Evolutionary conservation across 2,888 invertebrate species (phyloP), one percentile per base, ranked within the genome.

Genomic region (Euphydryas editha): DNA sequence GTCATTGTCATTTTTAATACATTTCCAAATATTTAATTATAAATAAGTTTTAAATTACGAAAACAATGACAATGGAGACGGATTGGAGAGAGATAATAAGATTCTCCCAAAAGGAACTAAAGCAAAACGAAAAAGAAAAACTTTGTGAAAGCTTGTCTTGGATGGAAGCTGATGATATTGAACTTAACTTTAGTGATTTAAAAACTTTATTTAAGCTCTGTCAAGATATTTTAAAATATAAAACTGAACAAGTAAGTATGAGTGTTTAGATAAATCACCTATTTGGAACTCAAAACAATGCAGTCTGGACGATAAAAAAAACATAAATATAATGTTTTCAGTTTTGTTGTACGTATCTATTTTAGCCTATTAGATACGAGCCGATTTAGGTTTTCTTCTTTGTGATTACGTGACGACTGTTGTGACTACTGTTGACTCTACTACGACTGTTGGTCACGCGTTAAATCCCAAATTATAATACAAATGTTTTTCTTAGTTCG

Each of bases 191-290:
- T 68, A 85, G 93, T 24, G 94, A 94, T 78, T 87, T 94, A 59
- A 92, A 93, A 79, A 87, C 88, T 6, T 81, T 95, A 21, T 93
- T 95, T 76, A 90, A 93, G 78, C 82, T 95, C 3, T 88, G 94
- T n/a, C 95, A 95, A 81, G 95, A 95, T 84, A 93, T 95, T 75
- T 80, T 96, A 56, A 95, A 95, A 77, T 94, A 94, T 73, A 96
- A 95, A 87, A 94, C 93, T 68, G 95, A 95, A 85, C 95, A 96
- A 93, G 95, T 95, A 88, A 75, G 71, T 70, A 39, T 10, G 13
- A 39, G 39, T 39, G 11, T 15, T 39, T 39, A 15, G 3, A 36
- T 10, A 5, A 36, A 15, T 39, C 15, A 11, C 11, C 4, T 39
- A 39, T 39, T 7, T 15, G 15, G 11, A 1, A 39, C 1, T 46